Evolutionary conservation across 2,888 invertebrate genomes (phyloP).

Genomic region (Kuschelorhynchus macadamiae): DNA sequence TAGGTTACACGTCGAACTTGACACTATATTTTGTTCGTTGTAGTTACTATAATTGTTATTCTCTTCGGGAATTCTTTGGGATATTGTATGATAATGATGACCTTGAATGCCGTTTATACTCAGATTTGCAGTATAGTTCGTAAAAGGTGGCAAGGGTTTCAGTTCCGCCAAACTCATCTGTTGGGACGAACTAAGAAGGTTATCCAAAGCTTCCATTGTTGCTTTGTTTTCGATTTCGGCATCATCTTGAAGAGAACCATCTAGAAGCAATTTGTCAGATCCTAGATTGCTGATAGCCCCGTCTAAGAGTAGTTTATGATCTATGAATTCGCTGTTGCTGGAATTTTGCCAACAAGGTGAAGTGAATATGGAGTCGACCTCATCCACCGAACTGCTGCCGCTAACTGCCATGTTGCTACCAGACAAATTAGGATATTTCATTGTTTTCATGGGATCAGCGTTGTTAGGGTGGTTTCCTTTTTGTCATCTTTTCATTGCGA

Average conservation of each 20-base stretch:
- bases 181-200: constrained; percentile 71
- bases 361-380: constrained; percentile 81
- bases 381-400: constrained; percentile 67
- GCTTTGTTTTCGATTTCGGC: constrained; percentile 67
- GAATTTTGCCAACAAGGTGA: constrained; percentile 79
- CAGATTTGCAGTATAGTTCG: constrained; percentile 87
- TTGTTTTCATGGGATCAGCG: constrained; percentile 50
- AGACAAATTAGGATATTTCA: constrained; percentile 68
- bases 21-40: constrained; percentile 81
- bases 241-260: constrained; percentile 71
- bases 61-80: constrained; percentile 81
- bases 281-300: constrained; percentile 71
- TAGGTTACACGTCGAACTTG: constrained; percentile 79
- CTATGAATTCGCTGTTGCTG: constrained; percentile 71
- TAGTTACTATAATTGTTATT: constrained; percentile 76
- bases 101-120: constrained; percentile 91
- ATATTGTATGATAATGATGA: constrained; percentile 89
- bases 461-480: constrained; percentile 33
- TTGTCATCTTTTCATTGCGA: constrained; percentile 41
- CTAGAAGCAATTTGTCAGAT: constrained; percentile 70
- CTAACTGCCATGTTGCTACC: constrained; percentile 67
- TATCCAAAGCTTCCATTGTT: constrained; percentile 79
- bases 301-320: constrained; percentile 72
- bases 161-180: constrained; percentile 83
- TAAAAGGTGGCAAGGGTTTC: constrained; percentile 89